phyloP scores from a whole-genome alignment of 2,888 invertebrate species.

The Andrena haemorrhoa region DNA sequence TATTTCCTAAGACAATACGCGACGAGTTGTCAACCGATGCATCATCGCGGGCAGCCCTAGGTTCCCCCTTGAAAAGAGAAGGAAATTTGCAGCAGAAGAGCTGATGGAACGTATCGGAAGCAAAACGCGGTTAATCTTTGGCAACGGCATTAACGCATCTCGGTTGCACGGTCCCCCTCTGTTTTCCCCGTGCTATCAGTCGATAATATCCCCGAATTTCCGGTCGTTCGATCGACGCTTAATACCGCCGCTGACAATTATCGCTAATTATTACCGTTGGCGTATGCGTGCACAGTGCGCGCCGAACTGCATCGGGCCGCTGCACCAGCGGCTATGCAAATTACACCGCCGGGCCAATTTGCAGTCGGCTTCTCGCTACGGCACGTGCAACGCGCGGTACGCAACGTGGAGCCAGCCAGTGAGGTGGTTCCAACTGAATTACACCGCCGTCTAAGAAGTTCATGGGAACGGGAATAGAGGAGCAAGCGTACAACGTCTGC shows the following conservation, averaged over 20 bases:
- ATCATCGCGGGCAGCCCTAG: no score
- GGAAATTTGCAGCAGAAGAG: no score
- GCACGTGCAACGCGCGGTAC: slow-evolving; percentile 54
- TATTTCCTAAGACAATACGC: no score
- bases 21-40: no score
- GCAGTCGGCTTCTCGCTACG: slow-evolving; percentile 46
- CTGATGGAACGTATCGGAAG: background rate
- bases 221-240: slow-evolving; percentile 46
- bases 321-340: slow-evolving; percentile 64
- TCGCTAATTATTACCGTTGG: slow-evolving; percentile 59
- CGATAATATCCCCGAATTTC: slow-evolving; percentile 24
- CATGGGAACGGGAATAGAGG: slow-evolving; percentile 29
- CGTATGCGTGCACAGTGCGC: slow-evolving; percentile 26
- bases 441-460: slow-evolving; percentile 30
- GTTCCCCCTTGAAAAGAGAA: no score
- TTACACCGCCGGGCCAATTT: slow-evolving; percentile 61
- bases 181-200: slow-evolving; percentile 27
- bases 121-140: slow-evolving; percentile 1
- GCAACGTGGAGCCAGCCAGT: slow-evolving; percentile 17
- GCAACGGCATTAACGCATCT: background rate
- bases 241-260: slow-evolving; percentile 53
- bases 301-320: slow-evolving; percentile 51
- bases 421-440: slow-evolving; percentile 42
- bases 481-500: slow-evolving; percentile 10
- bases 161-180: background rate